Conservation (phyloP, 2,113 vertebrate genomes). For the Meleagris gallopavo region DNA sequence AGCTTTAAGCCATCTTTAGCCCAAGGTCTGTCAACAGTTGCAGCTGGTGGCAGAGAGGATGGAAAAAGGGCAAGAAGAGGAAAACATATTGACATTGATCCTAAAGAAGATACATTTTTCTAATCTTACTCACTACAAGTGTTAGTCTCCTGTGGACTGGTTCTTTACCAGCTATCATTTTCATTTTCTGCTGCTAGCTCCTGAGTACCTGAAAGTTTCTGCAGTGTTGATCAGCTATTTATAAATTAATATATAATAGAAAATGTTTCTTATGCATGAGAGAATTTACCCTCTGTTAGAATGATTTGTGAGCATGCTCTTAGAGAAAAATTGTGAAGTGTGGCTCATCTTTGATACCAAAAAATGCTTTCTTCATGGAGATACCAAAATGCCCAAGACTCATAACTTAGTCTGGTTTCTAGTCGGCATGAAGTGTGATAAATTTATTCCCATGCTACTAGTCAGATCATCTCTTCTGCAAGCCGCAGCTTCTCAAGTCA, state of each 20-base stretch:
- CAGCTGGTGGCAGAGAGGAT: background rate
- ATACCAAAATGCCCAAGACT: background rate
- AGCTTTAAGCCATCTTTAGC: background rate
- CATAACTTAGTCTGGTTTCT: background rate
- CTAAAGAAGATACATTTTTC: background rate
- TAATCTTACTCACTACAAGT: background rate
- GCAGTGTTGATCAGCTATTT: background rate
- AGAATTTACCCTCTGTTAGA: background rate
- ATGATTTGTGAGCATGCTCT: background rate
- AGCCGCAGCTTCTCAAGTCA: background rate
- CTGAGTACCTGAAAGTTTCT: background rate
- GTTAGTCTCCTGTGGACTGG: background rate
- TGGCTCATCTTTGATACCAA: background rate
- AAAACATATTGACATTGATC: background rate
- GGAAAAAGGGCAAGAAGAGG: background rate
- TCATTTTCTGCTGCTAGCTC: background rate
- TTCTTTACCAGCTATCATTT: background rate
- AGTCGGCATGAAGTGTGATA: background rate
- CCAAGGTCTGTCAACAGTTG: background rate
- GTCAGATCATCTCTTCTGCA: background rate
- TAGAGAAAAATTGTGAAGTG: background rate
- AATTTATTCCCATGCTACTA: background rate
- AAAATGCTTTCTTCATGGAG: background rate
- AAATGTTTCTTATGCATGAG: background rate
- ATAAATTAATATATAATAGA: background rate